Base-by-base conservation (phyloP, 2,113 vertebrate genomes). In the Pseudopodoces humilis region DNA sequence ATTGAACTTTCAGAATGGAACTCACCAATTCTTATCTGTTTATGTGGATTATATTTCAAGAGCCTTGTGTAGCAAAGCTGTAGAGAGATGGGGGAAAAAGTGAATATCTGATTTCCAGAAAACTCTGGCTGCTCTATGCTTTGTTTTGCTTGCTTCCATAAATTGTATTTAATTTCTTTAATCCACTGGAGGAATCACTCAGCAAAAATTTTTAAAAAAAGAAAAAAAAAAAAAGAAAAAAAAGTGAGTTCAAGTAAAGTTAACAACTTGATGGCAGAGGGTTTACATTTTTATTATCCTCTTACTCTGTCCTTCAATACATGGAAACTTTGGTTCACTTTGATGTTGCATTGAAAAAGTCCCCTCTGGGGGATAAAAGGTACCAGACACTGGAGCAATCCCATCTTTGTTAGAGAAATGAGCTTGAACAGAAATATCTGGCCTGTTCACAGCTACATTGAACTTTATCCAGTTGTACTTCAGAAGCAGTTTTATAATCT, bases 401-500 rank as follows among this genome's bases (percentile, higher is more conserved):
- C 39, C 47, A 22, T 27, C 20, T 56, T 52, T 37, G 18, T 27
- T 53, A 22, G 64, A 69, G 43, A 49, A 90, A 72, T 31, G 53
- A 65, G n/a, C 9, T 60, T 37, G 19, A 18, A 83, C 92, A 74
- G 20, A 81, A 24, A 41, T 76, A 1, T 49, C 43, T 92, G 81
- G 20, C 47, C 83, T 86, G 53, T n/a, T 92, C 28, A 52, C 39
- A 65, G 15, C 65, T 49, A 8, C 20, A 28, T 85, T 83, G 62
- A 84, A 56, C 33, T 49, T 15, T 39, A 92, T 92, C 78, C 62
- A 12, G 2, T 37, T 91, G 39, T 87, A 84, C 46, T 94, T 94
- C 62, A 92, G 65, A 86, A 93, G 72, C 24, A 79, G 30, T 87
- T 95, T 90, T 80, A 58, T 60, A 74, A 79, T 62, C 23, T 95